Evolutionary conservation across 2,113 vertebrate species (phyloP).

Genomic region (Hepsetus odoe): DNA sequence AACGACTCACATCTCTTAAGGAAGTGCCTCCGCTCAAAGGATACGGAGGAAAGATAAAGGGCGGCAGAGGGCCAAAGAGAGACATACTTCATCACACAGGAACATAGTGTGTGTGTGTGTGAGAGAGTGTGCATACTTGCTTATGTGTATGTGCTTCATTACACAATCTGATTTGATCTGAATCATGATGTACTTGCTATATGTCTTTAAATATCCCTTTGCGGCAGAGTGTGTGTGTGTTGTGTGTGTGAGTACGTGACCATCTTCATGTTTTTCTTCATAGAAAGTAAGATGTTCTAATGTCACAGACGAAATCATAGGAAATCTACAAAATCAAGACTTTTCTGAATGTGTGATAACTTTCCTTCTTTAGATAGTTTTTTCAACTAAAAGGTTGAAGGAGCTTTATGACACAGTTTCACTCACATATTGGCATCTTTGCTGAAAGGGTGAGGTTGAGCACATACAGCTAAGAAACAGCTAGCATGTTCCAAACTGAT

Average conservation of each 20-base stretch:
- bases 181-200: background rate
- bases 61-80: conserved; percentile 35
- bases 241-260: too few relatives aligned
- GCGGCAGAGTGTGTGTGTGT: background rate
- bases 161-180: conserved; percentile 3
- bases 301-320: too few relatives aligned
- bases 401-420: too few relatives aligned
- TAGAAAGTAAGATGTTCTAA: background rate
- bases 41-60: conserved; percentile 47
- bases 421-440: too few relatives aligned
- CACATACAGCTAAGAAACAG: too few relatives aligned
- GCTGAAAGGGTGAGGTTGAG: too few relatives aligned
- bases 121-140: background rate
- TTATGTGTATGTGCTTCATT: background rate
- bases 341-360: too few relatives aligned
- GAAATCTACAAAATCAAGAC: background rate
- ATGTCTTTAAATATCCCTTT: background rate
- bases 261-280: too few relatives aligned
- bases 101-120: conserved; percentile 11
- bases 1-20: conserved; percentile 44
- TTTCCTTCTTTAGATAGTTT: too few relatives aligned
- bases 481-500: too few relatives aligned
- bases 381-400: too few relatives aligned
- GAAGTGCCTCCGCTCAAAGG: conserved; percentile 47
- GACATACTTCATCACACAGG: conserved; percentile 40